Evolutionary conservation across 1,140 invertebrate genomes (phyloP).

Genomic region (Wiebesia pumilae): DNA sequence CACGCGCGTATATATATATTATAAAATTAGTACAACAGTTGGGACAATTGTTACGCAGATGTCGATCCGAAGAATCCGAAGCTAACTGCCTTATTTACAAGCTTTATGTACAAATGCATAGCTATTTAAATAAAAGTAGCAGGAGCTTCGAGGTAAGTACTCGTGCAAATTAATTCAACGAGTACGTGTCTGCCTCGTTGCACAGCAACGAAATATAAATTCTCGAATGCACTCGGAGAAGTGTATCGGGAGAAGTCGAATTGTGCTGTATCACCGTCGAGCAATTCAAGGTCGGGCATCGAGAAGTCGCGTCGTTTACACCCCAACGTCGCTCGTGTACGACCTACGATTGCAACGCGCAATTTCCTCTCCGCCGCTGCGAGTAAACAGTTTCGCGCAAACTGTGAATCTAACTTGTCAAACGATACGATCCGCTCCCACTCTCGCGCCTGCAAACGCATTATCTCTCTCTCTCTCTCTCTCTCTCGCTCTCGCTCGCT

Average conservation of each 20-base stretch:
- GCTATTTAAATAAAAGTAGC: too few relatives aligned
- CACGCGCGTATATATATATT: too few relatives aligned
- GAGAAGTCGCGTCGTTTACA: not conserved
- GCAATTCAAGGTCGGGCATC: not conserved
- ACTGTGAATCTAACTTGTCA: not conserved
- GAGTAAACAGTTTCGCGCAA: not conserved
- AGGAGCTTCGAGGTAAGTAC: too few relatives aligned
- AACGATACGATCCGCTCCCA: not conserved
- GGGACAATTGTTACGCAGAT: too few relatives aligned
- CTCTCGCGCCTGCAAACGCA: not conserved
- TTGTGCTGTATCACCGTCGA: not conserved
- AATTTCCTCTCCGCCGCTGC: not conserved
- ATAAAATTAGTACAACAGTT: too few relatives aligned
- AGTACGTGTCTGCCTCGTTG: too few relatives aligned
- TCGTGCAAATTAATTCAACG: too few relatives aligned
- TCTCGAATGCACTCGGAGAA: not conserved
- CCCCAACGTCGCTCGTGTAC: not conserved
- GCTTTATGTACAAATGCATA: too few relatives aligned
- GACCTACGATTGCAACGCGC: not conserved
- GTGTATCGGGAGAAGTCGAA: not conserved
- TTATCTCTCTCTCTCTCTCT: not conserved
- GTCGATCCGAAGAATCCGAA: too few relatives aligned
- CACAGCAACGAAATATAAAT: too few relatives aligned
- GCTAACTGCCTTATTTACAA: too few relatives aligned
- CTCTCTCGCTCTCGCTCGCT: not conserved